phyloP scores from a whole-genome alignment of 1,140 invertebrate species.

The Palaemon carinicauda region DNA sequence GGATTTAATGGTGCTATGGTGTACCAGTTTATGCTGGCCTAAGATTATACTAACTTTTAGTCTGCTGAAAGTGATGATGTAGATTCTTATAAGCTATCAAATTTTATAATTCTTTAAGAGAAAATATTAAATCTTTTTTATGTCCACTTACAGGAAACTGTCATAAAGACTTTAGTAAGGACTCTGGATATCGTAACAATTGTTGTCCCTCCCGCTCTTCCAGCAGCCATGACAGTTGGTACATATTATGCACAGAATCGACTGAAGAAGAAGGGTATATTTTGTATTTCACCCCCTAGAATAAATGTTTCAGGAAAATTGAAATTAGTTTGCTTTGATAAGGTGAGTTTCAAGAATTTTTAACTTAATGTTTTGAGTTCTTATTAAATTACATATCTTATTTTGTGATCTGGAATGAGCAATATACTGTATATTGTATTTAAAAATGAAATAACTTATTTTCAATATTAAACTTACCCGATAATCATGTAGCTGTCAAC shows the following conservation, averaged over 20 bases:
- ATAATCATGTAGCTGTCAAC: not conserved
- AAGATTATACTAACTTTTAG: no score
- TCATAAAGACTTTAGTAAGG: conserved; percentile 73
- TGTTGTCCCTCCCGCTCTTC: conserved; percentile 90
- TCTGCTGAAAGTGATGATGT: no score
- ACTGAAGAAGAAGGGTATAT: conserved; percentile 81
- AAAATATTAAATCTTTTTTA: not conserved
- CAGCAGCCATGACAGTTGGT: conserved; percentile 92
- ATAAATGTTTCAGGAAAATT: conserved; percentile 96
- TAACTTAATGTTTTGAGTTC: not conserved
- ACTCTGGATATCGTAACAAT: conserved; percentile 92
- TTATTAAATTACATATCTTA: not conserved
- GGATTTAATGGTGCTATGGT: no score
- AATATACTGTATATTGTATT: no score
- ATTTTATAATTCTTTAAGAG: not conserved
- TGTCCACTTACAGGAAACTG: conserved; percentile 17
- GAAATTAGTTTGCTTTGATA: conserved; percentile 97
- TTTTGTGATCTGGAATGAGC: no score
- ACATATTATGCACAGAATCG: conserved; percentile 89
- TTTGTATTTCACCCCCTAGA: conserved; percentile 91
- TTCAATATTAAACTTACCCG: not conserved
- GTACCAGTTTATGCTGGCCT: no score
- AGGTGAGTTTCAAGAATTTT: conserved; percentile 70
- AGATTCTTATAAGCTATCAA: no score
- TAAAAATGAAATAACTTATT: not conserved